A percentile compares a stretch with the other conserved stretches of the same genome.
Conservation (phyloP, 2,888 invertebrate species). For the Scaptomyza caliginosa region DNA sequence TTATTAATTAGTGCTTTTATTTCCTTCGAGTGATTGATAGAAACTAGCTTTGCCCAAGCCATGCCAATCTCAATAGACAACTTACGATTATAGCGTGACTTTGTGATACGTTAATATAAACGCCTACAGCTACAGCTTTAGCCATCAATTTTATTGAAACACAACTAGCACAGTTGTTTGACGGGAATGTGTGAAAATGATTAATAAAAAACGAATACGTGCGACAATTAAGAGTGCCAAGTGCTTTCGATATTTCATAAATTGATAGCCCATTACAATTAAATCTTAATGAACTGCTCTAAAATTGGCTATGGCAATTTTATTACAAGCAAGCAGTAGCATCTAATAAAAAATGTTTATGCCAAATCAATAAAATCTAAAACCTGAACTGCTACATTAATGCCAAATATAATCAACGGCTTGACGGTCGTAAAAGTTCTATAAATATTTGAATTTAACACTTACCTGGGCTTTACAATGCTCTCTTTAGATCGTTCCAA, state of each 20-base stretch:
- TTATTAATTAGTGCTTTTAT: neutral
- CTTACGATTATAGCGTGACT: neutral
- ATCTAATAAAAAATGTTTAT: neutral
- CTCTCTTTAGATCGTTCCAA: conserved; percentile 14
- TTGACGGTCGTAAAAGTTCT: neutral
- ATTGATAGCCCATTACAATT: neutral
- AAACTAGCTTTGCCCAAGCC: neutral
- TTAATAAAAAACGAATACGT: conserved; percentile 23
- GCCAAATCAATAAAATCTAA: neutral
- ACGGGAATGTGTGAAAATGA: conserved; percentile 27
- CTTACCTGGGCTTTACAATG: conserved; percentile 37
- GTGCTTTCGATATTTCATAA: conserved; percentile 14
- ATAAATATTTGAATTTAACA: neutral
- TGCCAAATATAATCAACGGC: neutral
- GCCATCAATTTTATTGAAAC: conserved; percentile 7
- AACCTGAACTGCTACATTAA: neutral
- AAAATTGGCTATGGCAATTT: neutral
- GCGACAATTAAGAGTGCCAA: conserved; percentile 26
- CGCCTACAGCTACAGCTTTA: conserved; percentile 1
- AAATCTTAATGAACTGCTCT: neutral
- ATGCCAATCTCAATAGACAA: conserved; percentile 20
- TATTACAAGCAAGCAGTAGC: neutral
- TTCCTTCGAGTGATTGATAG: neutral
- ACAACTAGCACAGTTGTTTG: conserved; percentile 2
- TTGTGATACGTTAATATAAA: conserved; percentile 1